Evolutionary conservation across 64 coral and sea anemone genomes (phyloP).

Genomic region (Stichodactyla helianthus): DNA sequence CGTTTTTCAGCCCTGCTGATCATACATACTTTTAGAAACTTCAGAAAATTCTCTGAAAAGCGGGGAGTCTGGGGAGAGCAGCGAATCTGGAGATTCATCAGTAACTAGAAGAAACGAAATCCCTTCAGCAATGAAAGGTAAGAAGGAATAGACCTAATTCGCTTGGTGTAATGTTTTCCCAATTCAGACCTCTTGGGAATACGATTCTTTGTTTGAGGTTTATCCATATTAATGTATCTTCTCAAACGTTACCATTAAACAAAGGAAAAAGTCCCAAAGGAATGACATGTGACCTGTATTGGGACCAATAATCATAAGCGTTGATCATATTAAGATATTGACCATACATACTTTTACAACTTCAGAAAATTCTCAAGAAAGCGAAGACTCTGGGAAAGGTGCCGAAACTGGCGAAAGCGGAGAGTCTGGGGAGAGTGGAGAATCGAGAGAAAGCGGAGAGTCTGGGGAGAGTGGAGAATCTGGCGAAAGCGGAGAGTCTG

Average conservation of each 20-base stretch:
- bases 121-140: neutral
- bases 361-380: neutral
- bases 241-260: no score
- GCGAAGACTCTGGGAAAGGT: neutral
- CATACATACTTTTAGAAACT: neutral
- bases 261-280: no score
- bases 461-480: neutral
- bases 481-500: constrained; percentile 6
- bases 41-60: neutral
- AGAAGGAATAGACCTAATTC: neutral
- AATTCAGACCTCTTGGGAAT: no score
- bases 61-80: constrained; percentile 25
- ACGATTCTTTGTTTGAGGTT: no score
- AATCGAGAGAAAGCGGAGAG: neutral
- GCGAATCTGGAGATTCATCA: constrained; percentile 33
- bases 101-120: constrained; percentile 38
- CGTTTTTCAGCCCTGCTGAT: no score
- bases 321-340: no score
- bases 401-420: neutral
- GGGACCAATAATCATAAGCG: no score
- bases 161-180: no score
- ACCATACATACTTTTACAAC: no score
- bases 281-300: no score
- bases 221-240: no score
- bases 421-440: constrained; percentile 2